Base-by-base conservation (phyloP, 1,140 invertebrate species). In the Chelonus insularis region DNA sequence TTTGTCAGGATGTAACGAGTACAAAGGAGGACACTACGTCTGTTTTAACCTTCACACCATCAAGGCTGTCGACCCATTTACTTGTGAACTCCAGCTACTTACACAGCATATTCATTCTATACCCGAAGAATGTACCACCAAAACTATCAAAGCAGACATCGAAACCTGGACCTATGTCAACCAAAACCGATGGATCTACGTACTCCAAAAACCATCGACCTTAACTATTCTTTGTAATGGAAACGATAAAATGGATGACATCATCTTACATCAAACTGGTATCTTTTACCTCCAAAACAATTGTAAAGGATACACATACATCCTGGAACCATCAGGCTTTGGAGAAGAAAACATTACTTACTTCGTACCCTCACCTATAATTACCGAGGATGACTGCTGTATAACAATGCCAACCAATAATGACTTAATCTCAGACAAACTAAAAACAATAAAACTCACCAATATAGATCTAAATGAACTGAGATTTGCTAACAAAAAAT, bases 131-230 rank as follows among this genome's bases (percentile, higher is more conserved):
- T 64, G 62, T 20, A 9, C 41, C 1, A 54, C 39, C n/a, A 47
- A 21, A 6, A 64, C 47, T 12, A 54, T 60, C 8, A 64, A 55
- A 34, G 57, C 62, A 16, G 20, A 25, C 6, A 60, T 56, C 21
- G 62, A 64, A 34, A 55, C 57, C 1, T 64, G 62, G 62, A 54
- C 39, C 8, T 60, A 54, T 12, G 14, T 60, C 18, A 43, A 34
- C 9, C 20, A 55, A 12, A 64, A 64, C 18, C 48, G 50, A 12
- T 64, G 62, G 57, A 1, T 64, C 8, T 64, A 60, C 41, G 39
- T 55, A 3, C 43, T 64, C 1, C 48, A 64, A 54, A 21, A 60
- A 34, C 57, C 62, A n/a, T 45, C 51, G 1, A 60, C 50, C 1
- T 1, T 64, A 6, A 64, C 62, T 4, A 37, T 43, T 25, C 14